Evolutionary conservation across 2,797 vertebrate genomes (phyloP).

Genomic region (Mormyrus proboscirostris): DNA sequence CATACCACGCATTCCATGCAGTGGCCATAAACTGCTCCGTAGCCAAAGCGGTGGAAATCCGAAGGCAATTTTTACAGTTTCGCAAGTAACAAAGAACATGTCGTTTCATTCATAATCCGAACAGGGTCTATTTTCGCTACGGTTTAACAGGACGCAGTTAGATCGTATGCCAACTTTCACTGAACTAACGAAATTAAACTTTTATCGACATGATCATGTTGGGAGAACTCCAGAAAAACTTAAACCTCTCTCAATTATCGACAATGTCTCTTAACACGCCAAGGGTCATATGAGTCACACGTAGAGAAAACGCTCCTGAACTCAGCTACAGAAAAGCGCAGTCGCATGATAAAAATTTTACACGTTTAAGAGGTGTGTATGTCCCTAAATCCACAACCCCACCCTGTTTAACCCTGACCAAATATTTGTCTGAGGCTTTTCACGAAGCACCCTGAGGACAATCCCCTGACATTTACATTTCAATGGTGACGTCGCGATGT

Average conservation of each 20-base stretch:
- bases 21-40: conserved; percentile 42
- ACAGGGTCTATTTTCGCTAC: not conserved
- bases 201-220: not conserved
- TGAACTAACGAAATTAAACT: not conserved
- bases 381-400: conserved; percentile 10
- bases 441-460: not conserved
- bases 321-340: not conserved
- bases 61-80: not conserved
- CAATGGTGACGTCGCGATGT: conserved; percentile 8
- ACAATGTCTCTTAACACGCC: not conserved
- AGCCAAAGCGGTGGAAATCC: not conserved
- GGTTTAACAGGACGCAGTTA: not conserved
- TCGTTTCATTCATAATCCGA: not conserved
- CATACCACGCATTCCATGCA: conserved; percentile 51
- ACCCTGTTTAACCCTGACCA: not conserved
- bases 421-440: conserved; percentile 7
- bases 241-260: not conserved
- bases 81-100: not conserved
- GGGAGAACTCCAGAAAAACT: not conserved
- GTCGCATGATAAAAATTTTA: not conserved
- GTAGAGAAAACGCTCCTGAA: not conserved
- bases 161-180: not conserved
- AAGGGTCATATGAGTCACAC: not conserved
- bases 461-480: conserved; percentile 15
- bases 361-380: not conserved